Base-by-base conservation (phyloP, 2,113 vertebrate species). In the Austrofundulus limnaeus region DNA sequence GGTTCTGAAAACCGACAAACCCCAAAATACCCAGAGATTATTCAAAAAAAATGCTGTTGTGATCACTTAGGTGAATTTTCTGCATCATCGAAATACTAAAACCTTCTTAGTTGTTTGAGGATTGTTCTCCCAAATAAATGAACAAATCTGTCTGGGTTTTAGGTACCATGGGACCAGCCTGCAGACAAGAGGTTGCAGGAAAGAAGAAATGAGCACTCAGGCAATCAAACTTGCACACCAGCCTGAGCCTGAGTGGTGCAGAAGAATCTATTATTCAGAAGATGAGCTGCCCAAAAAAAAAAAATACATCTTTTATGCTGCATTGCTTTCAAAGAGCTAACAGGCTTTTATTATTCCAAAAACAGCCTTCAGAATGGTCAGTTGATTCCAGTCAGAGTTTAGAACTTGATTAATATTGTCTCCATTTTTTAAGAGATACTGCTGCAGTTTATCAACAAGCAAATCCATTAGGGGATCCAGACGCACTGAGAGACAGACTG, bases 181-280 rank as follows among this genome's bases (percentile, higher is more conserved):
- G 70, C 61, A 78, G 69, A 73, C 34, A 61, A 51, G 42, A 63
- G 60, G 65, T 51, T 79, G 52, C 54, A 52, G 50, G 53, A 49
- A 75, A 63, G 43, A 61, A 59, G 52, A 25, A 70, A 57, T 45
- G 70, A 65, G 59, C 59, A 77, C 54, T 69, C 71, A 87, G 63
- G 71, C 65, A 55, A 56, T 75, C 48, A 64, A 72, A 82, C 45
- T 9, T 72, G 52, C 69, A 56, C 65, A 58, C 62, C 58, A 78
- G 53, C 61, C 51, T 54, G 61, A 79, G 76, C 61, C 53, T 60
- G 62, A 79, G 76, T 78, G 77, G 51, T 74, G 78, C 66, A 84
- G 73, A 77, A 82, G 28, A 51, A 88, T 90, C 61, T 71, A 90
- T 87, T 89, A 90, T 90, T 92, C 80, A 91, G 71, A 78, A 85